Evolutionary conservation across 2,797 vertebrate species (phyloP).

Genomic region (Sebastolobus alascanus): DNA sequence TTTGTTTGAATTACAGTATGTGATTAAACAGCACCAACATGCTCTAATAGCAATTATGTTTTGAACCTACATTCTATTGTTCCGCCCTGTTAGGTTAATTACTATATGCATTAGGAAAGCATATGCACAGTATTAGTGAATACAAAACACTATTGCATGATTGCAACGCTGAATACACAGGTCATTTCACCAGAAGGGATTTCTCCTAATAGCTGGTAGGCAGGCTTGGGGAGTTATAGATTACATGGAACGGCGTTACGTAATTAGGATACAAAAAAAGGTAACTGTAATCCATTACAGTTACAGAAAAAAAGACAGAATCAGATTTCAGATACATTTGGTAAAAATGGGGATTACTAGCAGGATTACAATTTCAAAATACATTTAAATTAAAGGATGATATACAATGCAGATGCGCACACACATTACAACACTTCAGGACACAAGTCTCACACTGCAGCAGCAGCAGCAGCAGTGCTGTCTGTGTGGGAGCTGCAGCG

Average conservation of each 20-base stretch:
- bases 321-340: neutral
- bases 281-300: neutral
- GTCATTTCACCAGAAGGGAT: conserved; percentile 27
- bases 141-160: conserved; percentile 10
- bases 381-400: neutral
- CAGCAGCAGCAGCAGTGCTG: no score
- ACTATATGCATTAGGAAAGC: conserved; percentile 17
- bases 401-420: no score
- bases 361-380: neutral
- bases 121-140: conserved; percentile 21
- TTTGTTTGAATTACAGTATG: neutral
- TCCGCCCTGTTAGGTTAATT: conserved; percentile 11
- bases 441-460: no score
- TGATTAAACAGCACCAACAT: conserved; percentile 1
- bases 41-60: conserved; percentile 2
- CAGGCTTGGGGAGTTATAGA: no score
- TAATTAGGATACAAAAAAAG: neutral
- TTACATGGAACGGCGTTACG: neutral
- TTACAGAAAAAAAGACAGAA: neutral
- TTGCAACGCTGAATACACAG: conserved; percentile 25
- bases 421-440: no score
- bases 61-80: conserved; percentile 5
- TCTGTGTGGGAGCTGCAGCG: no score
- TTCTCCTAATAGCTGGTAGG: neutral
- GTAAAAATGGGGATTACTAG: neutral